Conservation (phyloP, 2,113 vertebrate genomes). For the Ia io region DNA sequence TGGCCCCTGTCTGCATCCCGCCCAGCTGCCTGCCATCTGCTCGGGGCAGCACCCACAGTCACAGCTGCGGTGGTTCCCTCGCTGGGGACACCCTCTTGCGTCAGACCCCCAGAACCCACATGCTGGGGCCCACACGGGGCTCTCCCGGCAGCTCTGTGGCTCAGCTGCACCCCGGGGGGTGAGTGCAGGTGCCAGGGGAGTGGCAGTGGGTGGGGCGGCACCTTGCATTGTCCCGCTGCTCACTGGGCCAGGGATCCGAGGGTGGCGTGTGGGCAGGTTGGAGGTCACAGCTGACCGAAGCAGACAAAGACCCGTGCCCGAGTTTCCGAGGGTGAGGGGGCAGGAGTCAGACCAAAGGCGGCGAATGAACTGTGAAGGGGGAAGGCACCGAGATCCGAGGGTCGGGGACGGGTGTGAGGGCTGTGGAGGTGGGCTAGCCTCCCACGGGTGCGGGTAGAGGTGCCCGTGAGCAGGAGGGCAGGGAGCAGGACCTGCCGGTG, state of each 20-base stretch:
- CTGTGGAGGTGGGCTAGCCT: neutral
- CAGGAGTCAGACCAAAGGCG: neutral
- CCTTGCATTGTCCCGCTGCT: neutral
- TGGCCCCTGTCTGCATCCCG: neutral
- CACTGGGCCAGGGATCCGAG: neutral
- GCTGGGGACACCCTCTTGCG: neutral
- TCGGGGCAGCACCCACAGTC: neutral
- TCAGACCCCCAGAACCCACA: neutral
- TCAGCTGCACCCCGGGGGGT: neutral
- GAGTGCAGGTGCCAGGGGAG: neutral
- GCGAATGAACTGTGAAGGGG: neutral
- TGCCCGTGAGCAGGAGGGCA: neutral
- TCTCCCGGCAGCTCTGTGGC: neutral
- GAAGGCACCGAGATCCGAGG: neutral
- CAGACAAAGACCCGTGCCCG: neutral
- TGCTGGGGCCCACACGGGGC: neutral
- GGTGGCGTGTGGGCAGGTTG: neutral
- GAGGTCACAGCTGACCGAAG: neutral
- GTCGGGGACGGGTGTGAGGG: accelerated
- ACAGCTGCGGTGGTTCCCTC: neutral
- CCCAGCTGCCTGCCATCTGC: neutral
- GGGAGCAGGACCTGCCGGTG: neutral
- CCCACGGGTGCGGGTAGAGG: neutral
- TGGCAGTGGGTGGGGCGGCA: too few relatives aligned
- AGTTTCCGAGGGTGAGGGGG: neutral